Evolutionary conservation across 2,888 invertebrate species (phyloP).

Genomic region (Falcaria lacertinaria): DNA sequence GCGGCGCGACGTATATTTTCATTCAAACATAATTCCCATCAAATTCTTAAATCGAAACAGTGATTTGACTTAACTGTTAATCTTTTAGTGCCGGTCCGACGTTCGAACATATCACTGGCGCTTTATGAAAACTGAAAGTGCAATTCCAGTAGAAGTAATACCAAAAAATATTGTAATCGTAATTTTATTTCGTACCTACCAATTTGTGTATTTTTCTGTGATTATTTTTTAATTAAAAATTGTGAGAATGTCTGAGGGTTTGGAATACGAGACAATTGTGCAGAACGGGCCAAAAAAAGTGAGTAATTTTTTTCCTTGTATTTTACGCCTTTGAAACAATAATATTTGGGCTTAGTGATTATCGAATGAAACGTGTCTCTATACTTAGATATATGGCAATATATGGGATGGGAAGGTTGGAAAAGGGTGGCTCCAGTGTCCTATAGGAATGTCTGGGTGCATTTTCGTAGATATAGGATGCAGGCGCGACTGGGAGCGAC

Average conservation of each 20-base stretch:
- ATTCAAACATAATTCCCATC: slow-evolving; percentile 48
- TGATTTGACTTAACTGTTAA: slow-evolving; percentile 51
- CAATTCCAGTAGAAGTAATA: slow-evolving; percentile 40
- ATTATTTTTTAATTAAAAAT: slow-evolving; percentile 50
- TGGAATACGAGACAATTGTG: slow-evolving; percentile 82
- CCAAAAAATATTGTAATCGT: slow-evolving; percentile 34
- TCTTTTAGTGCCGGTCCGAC: slow-evolving; percentile 46
- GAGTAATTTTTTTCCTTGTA: slow-evolving; percentile 42
- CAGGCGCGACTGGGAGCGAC: slow-evolving; percentile 41
- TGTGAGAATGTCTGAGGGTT: slow-evolving; percentile 77
- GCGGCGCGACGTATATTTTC: slow-evolving; percentile 50
- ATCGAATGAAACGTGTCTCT: slow-evolving; percentile 1
- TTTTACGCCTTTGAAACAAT: slow-evolving; percentile 15
- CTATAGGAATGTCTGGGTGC: slow-evolving; percentile 71
- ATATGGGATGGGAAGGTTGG: slow-evolving; percentile 22
- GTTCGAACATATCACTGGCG: slow-evolving; percentile 34
- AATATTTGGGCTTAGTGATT: slow-evolving; percentile 27
- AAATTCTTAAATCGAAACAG: slow-evolving; percentile 54
- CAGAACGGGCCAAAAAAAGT: slow-evolving; percentile 84
- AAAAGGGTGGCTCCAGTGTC: slow-evolving; percentile 42
- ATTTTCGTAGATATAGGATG: slow-evolving; percentile 47
- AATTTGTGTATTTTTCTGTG: slow-evolving; percentile 52
- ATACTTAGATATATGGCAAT: slow-evolving; percentile 13
- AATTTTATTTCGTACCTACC: slow-evolving; percentile 17
- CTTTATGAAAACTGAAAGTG: slow-evolving; percentile 26